Evolutionary conservation across 2,888 invertebrate species (phyloP), one percentile per base, ranked within the genome.

Genomic region (Cryptops parisi): DNA sequence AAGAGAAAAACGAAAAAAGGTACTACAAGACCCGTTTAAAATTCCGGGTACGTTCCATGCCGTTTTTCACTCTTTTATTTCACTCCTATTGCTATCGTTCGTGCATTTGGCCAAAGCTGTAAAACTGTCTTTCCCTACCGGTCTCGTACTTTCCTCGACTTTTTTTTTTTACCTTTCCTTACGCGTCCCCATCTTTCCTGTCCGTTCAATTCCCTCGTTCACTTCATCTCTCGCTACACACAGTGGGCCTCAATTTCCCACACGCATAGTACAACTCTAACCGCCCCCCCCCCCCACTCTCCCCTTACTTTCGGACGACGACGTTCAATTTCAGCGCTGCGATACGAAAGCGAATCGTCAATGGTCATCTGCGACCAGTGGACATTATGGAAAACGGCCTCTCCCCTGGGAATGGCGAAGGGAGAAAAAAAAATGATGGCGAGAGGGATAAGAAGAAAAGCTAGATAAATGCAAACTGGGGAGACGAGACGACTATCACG

Each of bases 361-460:
- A 47, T 47, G 47, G 47, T 47, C 47, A 47, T n/a, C 23, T 47
- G 47, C 2, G 26, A 47, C 26, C 47, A 33, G 33, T 33, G 33
- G 33, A 33, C 33, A 33, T 33, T 33, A 33, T 33, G 33, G 33
- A 15, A 9, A 15, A 33, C 33, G 33, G 9, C 15, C 9, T 33
- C 33, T 15, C 33, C 33, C 33, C 33, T 33, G 33, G 33, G 33
- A 33, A 33, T 33, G 33, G 33, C 6, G 9, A 15, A 33, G 33
- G 33, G 15, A 33, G n/a, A n/a, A n/a, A n/a, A n/a, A n/a, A n/a
- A n/a, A n/a, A n/a, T n/a, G n/a, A n/a, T n/a, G n/a, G n/a, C n/a
- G n/a, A n/a, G n/a, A n/a, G n/a, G n/a, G n/a, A n/a, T n/a, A n/a
- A n/a, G n/a, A n/a, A n/a, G n/a, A n/a, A n/a, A n/a, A n/a, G n/a